phyloP scores from a whole-genome alignment of 37 sponge, comb jelly and placozoan species.

The Axinella damicornis region DNA sequence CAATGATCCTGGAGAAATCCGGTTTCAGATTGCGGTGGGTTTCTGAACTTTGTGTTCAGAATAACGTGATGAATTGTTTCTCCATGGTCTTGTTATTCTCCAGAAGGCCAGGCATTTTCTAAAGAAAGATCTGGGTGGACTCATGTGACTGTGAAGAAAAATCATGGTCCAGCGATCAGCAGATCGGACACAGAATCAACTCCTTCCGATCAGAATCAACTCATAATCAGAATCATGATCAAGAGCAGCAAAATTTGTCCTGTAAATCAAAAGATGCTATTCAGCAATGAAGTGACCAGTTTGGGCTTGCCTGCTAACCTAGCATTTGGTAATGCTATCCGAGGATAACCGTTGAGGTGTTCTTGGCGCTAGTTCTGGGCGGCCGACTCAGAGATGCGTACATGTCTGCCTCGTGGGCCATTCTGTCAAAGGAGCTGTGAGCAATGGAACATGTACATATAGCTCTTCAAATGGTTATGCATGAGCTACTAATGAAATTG shows the following conservation, averaged over 20 bases:
- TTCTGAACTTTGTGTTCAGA: too few relatives aligned
- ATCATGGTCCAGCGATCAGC: too few relatives aligned
- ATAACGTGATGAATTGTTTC: too few relatives aligned
- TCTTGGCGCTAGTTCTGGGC: not conserved
- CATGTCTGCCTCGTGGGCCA: slow-evolving; percentile 25
- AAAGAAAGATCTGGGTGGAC: slow-evolving; percentile 49
- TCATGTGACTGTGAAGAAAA: slow-evolving; percentile 8
- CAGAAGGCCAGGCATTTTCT: slow-evolving; percentile 64
- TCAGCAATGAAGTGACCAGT: too few relatives aligned
- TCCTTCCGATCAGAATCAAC: too few relatives aligned
- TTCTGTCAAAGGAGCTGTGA: slow-evolving; percentile 20
- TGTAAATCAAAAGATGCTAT: too few relatives aligned
- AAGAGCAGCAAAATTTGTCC: too few relatives aligned
- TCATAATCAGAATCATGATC: too few relatives aligned
- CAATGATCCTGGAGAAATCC: not conserved
- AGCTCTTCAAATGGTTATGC: too few relatives aligned
- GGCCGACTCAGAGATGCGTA: not conserved
- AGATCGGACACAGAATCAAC: too few relatives aligned
- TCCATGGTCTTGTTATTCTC: not conserved
- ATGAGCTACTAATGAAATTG: too few relatives aligned
- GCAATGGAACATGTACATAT: not conserved
- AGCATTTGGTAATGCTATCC: not conserved
- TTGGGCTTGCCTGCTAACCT: not conserved
- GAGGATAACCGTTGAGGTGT: not conserved
- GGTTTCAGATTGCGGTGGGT: slow-evolving; percentile 48